These are phyloP conservation scores for Ondatra zibethicus DNA, from an alignment of 2,113 vertebrate genomes.

Conservation along the genomic window DNA sequence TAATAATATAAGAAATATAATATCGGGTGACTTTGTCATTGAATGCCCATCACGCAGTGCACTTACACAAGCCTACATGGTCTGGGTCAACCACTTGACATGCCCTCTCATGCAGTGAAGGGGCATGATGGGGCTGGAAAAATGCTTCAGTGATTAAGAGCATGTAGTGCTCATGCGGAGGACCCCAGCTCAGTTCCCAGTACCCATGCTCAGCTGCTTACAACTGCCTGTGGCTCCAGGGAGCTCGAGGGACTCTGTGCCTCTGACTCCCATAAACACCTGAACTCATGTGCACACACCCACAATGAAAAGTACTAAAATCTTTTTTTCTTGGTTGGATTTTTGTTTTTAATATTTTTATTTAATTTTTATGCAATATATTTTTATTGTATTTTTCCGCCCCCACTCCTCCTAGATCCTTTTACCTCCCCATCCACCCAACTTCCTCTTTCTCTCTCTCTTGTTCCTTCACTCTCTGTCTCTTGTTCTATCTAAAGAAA, in stretches of 20 bases:
- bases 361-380: neutral
- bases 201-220: neutral
- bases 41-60: neutral
- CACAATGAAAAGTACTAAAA: neutral
- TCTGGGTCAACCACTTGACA: neutral
- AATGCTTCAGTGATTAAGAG: neutral
- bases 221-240: neutral
- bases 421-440: neutral
- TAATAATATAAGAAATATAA: neutral
- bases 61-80: too few relatives aligned
- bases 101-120: neutral
- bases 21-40: neutral
- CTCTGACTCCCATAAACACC: neutral
- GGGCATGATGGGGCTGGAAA: too few relatives aligned
- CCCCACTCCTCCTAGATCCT: neutral
- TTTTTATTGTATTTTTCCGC: neutral
- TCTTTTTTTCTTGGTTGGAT: neutral
- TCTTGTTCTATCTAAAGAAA: neutral
- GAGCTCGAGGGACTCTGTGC: neutral
- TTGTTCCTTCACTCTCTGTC: neutral
- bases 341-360: neutral
- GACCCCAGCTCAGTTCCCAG: neutral
- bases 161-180: neutral
- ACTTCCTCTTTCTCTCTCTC: neutral
- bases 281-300: neutral